Evolutionary conservation across 53 echinoderm and acorn worm genomes (phyloP).

Genomic region (Hippasteria phrygiana): DNA sequence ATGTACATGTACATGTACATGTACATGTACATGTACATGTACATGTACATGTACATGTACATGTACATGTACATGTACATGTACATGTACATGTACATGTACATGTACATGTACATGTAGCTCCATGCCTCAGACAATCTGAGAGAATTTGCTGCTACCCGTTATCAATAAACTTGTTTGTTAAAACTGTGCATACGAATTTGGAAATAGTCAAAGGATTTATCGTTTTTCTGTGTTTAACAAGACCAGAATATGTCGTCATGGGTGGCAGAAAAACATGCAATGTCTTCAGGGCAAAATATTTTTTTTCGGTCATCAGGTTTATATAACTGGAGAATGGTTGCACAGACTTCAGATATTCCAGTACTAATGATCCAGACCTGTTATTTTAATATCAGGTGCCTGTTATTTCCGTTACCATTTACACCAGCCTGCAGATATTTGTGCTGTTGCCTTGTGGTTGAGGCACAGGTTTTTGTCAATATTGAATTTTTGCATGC

Average conservation of each 20-base stretch:
- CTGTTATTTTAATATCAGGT: slow-evolving; percentile 37
- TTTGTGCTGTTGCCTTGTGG: neutral
- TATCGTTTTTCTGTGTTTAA: slow-evolving; percentile 40
- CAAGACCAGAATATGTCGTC: slow-evolving; percentile 12
- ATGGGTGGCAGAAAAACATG: slow-evolving; percentile 11
- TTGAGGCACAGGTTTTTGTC: slow-evolving; percentile 25
- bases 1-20: no score
- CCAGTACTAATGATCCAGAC: neutral
- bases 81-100: no score
- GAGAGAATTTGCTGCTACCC: no score
- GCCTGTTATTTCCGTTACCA: neutral
- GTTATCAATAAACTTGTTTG: neutral
- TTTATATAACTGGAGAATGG: no score
- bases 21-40: no score
- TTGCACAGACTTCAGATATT: neutral
- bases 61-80: no score
- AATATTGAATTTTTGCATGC: slow-evolving; percentile 33
- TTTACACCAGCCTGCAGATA: slow-evolving; percentile 2
- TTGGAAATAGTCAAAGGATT: neutral
- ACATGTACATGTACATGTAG: no score
- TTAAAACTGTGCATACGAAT: neutral
- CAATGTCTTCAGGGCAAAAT: slow-evolving; percentile 43
- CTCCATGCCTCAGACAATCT: no score
- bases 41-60: no score
- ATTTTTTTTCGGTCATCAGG: no score